Conservation (phyloP, 2,113 vertebrate genomes). For the Brachypodius melanocephalos region DNA sequence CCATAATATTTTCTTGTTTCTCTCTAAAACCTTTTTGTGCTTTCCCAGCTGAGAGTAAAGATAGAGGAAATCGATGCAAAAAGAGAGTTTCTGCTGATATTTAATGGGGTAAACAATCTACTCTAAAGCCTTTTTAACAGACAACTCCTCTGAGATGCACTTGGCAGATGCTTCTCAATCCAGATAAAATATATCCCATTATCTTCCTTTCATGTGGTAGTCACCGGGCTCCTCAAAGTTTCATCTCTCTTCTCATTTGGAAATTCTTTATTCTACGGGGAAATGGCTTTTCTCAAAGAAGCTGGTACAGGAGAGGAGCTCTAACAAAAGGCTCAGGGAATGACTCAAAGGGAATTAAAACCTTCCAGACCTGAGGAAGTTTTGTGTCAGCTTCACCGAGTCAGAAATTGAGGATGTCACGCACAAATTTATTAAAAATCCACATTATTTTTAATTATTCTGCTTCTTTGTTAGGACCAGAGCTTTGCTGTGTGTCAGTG, state of each 20-base stretch:
- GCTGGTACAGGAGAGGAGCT: background rate
- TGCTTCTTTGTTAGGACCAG: background rate
- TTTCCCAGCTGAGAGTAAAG: slow-evolving; percentile 16
- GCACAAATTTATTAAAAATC: background rate
- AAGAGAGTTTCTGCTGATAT: slow-evolving; percentile 39
- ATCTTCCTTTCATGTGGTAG: slow-evolving; percentile 17
- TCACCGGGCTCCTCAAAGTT: slow-evolving; percentile 19
- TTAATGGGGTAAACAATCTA: slow-evolving; percentile 45
- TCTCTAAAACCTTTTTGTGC: background rate
- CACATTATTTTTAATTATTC: background rate
- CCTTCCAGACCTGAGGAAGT: background rate
- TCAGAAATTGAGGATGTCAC: background rate
- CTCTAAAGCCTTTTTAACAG: slow-evolving; percentile 29
- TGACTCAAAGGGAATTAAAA: background rate
- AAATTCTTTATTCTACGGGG: background rate
- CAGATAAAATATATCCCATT: slow-evolving; percentile 48
- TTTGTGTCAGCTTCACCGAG: background rate
- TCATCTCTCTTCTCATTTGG: slow-evolving; percentile 13
- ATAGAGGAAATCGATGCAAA: slow-evolving; percentile 40
- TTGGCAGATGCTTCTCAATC: slow-evolving; percentile 49
- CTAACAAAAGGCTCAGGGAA: slow-evolving; percentile 5
- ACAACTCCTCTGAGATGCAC: slow-evolving; percentile 35
- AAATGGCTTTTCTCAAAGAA: slow-evolving; percentile 12
- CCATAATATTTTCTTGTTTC: background rate
- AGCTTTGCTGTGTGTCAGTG: background rate